A percentile compares a stretch with the other conserved stretches of the same genome.
Evolutionary conservation across 2,113 vertebrate species (phyloP).

Genomic region (Spea bombifrons): DNA sequence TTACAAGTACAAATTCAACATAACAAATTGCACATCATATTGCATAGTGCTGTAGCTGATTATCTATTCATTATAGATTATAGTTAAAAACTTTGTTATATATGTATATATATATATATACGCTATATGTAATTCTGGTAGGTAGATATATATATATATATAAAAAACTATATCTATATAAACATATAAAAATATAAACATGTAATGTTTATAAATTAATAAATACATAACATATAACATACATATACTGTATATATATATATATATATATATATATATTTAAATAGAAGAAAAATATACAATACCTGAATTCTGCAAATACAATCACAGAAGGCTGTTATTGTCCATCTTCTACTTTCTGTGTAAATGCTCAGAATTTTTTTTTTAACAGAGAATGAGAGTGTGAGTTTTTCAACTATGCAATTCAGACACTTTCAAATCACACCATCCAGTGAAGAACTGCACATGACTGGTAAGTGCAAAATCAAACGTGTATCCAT

Average conservation of each 20-base stretch:
- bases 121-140: too few relatives aligned
- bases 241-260: neutral
- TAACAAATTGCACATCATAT: too few relatives aligned
- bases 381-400: neutral
- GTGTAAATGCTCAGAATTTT: neutral
- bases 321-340: conserved; percentile 29
- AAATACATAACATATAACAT: neutral
- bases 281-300: neutral
- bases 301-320: conserved; percentile 25
- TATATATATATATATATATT: neutral
- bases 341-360: conserved; percentile 20
- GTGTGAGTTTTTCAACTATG: neutral
- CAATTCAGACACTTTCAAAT: neutral
- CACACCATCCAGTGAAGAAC: conserved; percentile 27
- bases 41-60: too few relatives aligned
- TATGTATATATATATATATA: too few relatives aligned
- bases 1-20: too few relatives aligned
- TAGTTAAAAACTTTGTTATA: too few relatives aligned
- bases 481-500: conserved; percentile 24
- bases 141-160: too few relatives aligned
- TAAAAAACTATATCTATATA: too few relatives aligned
- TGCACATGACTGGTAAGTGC: neutral
- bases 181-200: too few relatives aligned
- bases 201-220: too few relatives aligned
- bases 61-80: too few relatives aligned